Evolutionary conservation across 2,888 invertebrate species (phyloP), one percentile per base, ranked within the genome.

Genomic region (Diaperis boleti): DNA sequence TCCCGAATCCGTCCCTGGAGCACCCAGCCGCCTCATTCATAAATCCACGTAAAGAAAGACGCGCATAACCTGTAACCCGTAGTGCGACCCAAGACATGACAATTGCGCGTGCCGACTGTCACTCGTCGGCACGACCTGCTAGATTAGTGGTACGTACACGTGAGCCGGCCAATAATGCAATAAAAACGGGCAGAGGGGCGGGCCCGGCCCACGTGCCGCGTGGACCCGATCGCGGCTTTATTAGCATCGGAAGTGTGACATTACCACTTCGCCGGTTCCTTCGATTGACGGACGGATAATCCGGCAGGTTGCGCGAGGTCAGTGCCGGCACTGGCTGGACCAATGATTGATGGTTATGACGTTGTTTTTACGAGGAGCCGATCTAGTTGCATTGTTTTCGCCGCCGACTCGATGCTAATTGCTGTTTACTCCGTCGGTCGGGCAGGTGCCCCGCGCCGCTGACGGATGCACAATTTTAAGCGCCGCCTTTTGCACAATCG

Each of bases 141-240:
- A 76, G 76, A 78, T 77, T 74, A 76, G 67, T 67, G 56, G 69
- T 69, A 72, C 73, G 22, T 20, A 74, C 74, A 74, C 72, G 73
- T 74, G 74, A 74, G 71, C 68, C n/a, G 66, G 68, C 74, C 76
- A 72, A 77, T 76, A 79, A 78, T 78, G 78, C 77, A 77, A 79
- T 78, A 79, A 79, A 78, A 78, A 77, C 73, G 69, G 69, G 63
- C 72, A 64, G 71, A 72, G 76, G 75, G 76, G 74, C 72, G 75
- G 72, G 69, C 66, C 74, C 71, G 72, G 69, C 66, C 74, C 71
- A 66, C 71, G 68, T 68, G 74, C 72, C 73, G 18, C 18, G 44
- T 72, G 74, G 76, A 75, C 75, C 75, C 77, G 74, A 76, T 78
- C 74, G 72, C 72, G 68, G 72, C 71, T 69, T 72, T 72, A 74